Evolutionary conservation across 2,113 vertebrate genomes (phyloP), one percentile per base, ranked within the genome.

Genomic region (Triplophysa siluroides): DNA sequence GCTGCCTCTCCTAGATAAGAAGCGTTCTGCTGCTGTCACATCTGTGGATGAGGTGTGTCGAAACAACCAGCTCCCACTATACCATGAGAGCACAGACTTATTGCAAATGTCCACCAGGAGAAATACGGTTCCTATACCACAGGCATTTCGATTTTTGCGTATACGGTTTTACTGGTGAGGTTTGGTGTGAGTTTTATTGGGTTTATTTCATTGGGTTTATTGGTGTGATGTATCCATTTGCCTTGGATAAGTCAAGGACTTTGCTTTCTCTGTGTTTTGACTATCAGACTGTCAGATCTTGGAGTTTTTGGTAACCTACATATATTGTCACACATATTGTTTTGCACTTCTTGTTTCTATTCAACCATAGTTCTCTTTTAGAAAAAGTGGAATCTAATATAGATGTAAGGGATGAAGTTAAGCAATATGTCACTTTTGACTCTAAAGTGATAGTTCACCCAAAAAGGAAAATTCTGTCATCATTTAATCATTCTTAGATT

Each of bases 41-140:
- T 88, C 83, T 63, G 81, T 86, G 65, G 71, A 65, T 47, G 86
- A 90, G 1, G 76, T 85, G 60, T 96, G 89, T 86, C 91, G 87
- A 92, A 94, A 93, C 10, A 90, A 89, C 85, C 85, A 91, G 88
- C 82, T 87, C 83, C 65, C 94, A 91, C 85, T 86, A 83, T 43
- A 61, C 78, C 29, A 77, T 79, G 84, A 47, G 45, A 64, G 67
- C 60, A 58, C 65, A 73, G 58, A 29, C 76, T 82, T 64, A 66
- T 61, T 75, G 88, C 91, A 54, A 82, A 83, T 85, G 87, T 89
- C 78, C 75, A 85, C 12, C 70, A 24, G 71, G 41, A 75, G 66
- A 71, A 81, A 67, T 66, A 56, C 5, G 41, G 29, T 21, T n/a
- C 45, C n/a, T 62, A 75, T 65, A 66, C 11, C 38, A 72, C 47